These are phyloP conservation scores for Sorex araneus DNA, from an alignment of 2,113 vertebrate species.

Conservation along the genomic window DNA sequence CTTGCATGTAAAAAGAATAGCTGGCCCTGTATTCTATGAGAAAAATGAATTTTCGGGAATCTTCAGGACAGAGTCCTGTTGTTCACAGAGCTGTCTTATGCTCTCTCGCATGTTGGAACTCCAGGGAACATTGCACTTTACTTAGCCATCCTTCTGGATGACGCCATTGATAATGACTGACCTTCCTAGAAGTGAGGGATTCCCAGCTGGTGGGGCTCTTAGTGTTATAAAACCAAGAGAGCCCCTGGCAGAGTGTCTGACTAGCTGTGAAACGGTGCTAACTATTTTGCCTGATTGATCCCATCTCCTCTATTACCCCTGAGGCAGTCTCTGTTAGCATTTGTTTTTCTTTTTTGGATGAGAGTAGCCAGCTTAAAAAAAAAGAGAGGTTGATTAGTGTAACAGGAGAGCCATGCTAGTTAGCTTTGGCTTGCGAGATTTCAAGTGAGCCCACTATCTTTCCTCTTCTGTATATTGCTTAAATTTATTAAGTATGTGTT, in stretches of 20 bases:
- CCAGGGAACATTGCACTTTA: background rate
- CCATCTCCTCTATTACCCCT: background rate
- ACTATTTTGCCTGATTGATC: background rate
- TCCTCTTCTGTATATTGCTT: background rate
- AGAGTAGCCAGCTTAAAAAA: constrained; percentile 2
- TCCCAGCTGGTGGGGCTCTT: background rate
- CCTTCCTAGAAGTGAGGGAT: background rate
- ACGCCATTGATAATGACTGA: background rate
- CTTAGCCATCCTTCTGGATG: background rate
- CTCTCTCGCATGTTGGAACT: too few relatives aligned
- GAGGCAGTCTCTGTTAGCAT: background rate
- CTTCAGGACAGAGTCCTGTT: background rate
- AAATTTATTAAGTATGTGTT: constrained; percentile 33
- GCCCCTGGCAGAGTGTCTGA: background rate
- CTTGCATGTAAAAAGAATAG: background rate
- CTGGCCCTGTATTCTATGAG: background rate
- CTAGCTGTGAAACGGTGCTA: background rate
- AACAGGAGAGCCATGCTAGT: background rate
- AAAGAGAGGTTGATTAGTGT: background rate
- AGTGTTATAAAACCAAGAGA: background rate
- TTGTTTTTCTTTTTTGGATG: background rate
- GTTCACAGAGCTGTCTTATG: background rate
- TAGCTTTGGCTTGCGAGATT: constrained; percentile 40
- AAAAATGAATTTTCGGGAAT: constrained; percentile 23
- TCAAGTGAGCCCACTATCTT: background rate